These are phyloP conservation scores for Peribatodes rhomboidaria DNA, from an alignment of 2,888 invertebrate genomes.

Conservation along the genomic window DNA sequence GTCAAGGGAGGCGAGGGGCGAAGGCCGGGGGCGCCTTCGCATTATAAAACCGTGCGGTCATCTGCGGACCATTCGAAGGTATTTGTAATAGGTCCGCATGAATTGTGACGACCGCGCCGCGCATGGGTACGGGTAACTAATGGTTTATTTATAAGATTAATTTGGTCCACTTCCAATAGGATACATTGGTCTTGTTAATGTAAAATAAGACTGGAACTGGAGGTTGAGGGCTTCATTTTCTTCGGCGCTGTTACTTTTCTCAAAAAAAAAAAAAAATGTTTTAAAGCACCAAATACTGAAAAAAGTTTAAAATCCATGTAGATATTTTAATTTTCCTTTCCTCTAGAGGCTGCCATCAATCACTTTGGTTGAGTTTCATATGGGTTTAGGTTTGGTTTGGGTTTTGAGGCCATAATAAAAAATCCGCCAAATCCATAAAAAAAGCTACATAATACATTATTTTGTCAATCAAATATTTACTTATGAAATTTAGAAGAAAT, in stretches of 20 bases:
- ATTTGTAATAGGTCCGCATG: conserved; percentile 83
- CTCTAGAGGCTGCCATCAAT: too few species aligned
- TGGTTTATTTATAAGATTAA: conserved; percentile 79
- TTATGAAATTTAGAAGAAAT: too few species aligned
- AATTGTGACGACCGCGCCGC: conserved; percentile 73
- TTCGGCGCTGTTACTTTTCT: neutral
- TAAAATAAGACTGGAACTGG: conserved; percentile 15
- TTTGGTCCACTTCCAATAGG: conserved; percentile 41
- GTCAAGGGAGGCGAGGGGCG: conserved; percentile 82
- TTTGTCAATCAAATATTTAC: too few species aligned
- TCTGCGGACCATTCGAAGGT: conserved; percentile 83
- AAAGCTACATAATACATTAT: too few species aligned
- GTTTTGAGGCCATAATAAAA: too few species aligned
- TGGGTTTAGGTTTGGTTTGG: too few species aligned
- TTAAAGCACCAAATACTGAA: too few species aligned
- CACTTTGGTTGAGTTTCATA: too few species aligned
- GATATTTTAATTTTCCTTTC: too few species aligned
- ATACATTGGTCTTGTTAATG: conserved; percentile 23
- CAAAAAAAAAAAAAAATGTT: neutral
- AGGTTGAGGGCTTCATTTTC: conserved; percentile 10
- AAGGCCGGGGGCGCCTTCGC: conserved; percentile 74
- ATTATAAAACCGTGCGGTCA: conserved; percentile 87
- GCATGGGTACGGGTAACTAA: conserved; percentile 68
- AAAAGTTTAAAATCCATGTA: too few species aligned
- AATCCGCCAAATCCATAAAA: too few species aligned